phyloP scores from a whole-genome alignment of 2,113 vertebrate species.

The Dasyprocta punctata region DNA sequence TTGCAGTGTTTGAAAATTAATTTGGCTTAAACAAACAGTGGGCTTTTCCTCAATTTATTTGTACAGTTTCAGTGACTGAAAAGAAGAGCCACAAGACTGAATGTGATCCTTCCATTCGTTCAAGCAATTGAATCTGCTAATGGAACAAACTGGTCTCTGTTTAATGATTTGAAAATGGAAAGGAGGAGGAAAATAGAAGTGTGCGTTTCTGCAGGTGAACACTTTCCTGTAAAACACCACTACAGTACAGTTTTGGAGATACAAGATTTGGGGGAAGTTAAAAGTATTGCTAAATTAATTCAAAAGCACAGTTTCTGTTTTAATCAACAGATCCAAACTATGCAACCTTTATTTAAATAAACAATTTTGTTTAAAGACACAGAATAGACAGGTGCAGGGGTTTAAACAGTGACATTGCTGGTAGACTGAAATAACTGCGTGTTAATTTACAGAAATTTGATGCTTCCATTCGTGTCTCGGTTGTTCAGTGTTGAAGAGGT shows the following conservation, averaged over 20 bases:
- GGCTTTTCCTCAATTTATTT: constrained; percentile 80
- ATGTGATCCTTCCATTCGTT: constrained; percentile 57
- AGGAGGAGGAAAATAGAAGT: neutral
- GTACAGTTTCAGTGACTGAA: constrained; percentile 76
- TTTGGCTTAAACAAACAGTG: constrained; percentile 86
- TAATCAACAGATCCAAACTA: neutral
- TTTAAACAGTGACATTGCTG: neutral
- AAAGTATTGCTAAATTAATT: neutral
- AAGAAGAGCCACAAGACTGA: constrained; percentile 63
- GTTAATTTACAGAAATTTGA: neutral
- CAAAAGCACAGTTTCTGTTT: neutral
- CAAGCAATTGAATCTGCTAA: constrained; percentile 74
- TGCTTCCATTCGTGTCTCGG: neutral
- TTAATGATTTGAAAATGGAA: constrained; percentile 42
- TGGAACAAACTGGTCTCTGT: constrained; percentile 74
- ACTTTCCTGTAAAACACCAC: neutral
- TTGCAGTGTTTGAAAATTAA: constrained; percentile 83
- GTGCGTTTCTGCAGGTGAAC: neutral
- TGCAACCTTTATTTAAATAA: neutral
- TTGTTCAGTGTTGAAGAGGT: neutral
- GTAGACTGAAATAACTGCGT: neutral
- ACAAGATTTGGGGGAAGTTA: neutral
- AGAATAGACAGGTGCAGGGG: neutral
- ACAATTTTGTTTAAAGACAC: neutral
- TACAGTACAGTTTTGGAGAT: neutral